phyloP scores from a whole-genome alignment of 2,797 vertebrate genomes.

The Chaetodon trifasciatus region DNA sequence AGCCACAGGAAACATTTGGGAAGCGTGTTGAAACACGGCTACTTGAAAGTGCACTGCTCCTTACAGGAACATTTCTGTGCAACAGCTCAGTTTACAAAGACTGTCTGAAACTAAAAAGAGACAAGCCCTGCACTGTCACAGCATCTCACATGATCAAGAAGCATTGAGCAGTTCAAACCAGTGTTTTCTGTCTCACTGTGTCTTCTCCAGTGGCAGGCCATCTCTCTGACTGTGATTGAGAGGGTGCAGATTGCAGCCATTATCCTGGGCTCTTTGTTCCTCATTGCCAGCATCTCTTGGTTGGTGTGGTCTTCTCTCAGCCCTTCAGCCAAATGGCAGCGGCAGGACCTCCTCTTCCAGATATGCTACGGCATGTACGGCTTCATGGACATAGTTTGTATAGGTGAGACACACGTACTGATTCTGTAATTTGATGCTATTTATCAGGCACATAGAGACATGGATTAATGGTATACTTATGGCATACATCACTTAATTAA shows the following conservation, averaged over 20 bases:
- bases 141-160: background rate
- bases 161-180: background rate
- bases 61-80: background rate
- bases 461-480: background rate
- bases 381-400: constrained; percentile 93
- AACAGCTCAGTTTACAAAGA: background rate
- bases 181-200: constrained; percentile 4
- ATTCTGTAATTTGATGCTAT: background rate
- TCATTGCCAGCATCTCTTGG: constrained; percentile 92
- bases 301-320: constrained; percentile 93
- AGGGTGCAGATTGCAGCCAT: constrained; percentile 93
- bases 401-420: constrained; percentile 82
- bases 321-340: constrained; percentile 92
- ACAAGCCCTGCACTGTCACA: constrained; percentile 1
- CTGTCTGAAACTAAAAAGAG: background rate
- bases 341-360: constrained; percentile 93
- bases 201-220: constrained; percentile 88
- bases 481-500: background rate
- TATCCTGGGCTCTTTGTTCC: constrained; percentile 91
- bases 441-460: background rate
- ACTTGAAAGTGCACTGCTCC: background rate
- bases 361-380: constrained; percentile 95
- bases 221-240: constrained; percentile 92
- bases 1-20: background rate
- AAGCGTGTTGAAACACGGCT: background rate